phyloP scores from a whole-genome alignment of 1,140 invertebrate species.

The Brachionus rubens region DNA sequence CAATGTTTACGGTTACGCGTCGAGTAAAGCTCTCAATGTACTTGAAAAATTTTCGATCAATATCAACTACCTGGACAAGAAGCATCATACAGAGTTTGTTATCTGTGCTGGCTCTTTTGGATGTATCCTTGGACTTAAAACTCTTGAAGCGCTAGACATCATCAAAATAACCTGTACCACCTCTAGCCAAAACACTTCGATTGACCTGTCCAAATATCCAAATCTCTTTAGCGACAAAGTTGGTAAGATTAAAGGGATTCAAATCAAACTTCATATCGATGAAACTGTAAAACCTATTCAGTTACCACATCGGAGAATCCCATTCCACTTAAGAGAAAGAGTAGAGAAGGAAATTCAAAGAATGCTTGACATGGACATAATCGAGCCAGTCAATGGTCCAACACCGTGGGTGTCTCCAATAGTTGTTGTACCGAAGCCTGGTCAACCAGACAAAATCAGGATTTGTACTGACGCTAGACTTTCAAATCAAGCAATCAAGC shows the following conservation, averaged over 20 bases:
- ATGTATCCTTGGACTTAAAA: too few species aligned
- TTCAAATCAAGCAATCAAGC: slow-evolving; percentile 32
- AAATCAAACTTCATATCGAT: neutral
- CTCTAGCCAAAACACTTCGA: too few species aligned
- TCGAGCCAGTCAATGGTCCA: neutral
- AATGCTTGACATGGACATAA: neutral
- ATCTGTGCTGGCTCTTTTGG: too few species aligned
- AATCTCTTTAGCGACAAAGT: neutral
- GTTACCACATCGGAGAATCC: neutral
- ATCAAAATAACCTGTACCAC: too few species aligned
- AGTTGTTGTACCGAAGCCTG: neutral
- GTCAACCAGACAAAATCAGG: neutral
- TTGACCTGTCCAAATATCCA: too few species aligned
- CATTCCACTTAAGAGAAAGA: neutral
- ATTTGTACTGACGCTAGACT: neutral
- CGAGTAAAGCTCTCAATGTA: too few species aligned
- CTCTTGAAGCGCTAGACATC: too few species aligned
- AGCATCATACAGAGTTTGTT: too few species aligned
- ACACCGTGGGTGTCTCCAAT: neutral
- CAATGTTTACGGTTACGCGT: too few species aligned
- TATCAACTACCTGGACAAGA: too few species aligned
- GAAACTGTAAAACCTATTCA: neutral
- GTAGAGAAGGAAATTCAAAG: neutral
- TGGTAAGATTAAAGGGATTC: neutral
- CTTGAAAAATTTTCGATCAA: too few species aligned